Evolutionary conservation across 2,113 vertebrate species (phyloP), one percentile per base, ranked within the genome.

Genomic region (Pica pica): DNA sequence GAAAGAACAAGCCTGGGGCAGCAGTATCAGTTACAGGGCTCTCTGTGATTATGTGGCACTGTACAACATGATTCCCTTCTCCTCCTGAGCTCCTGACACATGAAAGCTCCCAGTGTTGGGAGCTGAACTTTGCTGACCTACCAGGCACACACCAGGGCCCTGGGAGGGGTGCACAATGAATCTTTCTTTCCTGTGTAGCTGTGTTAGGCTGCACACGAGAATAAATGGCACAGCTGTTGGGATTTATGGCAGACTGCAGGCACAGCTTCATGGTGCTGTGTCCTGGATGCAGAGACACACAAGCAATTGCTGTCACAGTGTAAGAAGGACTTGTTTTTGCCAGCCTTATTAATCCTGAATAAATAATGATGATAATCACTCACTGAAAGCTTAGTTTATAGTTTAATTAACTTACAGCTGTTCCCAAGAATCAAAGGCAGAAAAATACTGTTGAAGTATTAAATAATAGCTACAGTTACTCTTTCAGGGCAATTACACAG

Each of bases 401-500:
- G 65, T 57, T 95, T 84, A 87, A 87, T 91, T 89, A 93, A 93
- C 52, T 57, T 57, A 14, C 53, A 73, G 68, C 73, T 93, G 55
- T 73, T 95, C 61, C 44, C n/a, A 80, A 42, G 46, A 89, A 75
- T 35, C 81, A 69, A 83, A 89, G 41, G 65, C 20, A 93, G 53
- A 79, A 89, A 78, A 86, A 90, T 55, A 65, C 6, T 23, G 14
- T 21, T 57, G 27, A 79, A 35, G 27, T 47, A 65, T 63, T 87
- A 55, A 69, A 65, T 11, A 5, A 57, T 24, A 73, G 16, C 37
- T 82, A 53, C 22, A 3, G 1, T 71, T 65, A 42, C 19, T 37
- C 35, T 82, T 79, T 30, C 35, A 65, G 44, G 30, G 23, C 22
- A 41, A 41, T 64, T 30, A 75, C n/a, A 44, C 15, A 64, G 37